Evolutionary conservation across 2,113 vertebrate genomes (phyloP), one percentile per base, ranked within the genome.

Genomic region (Gallinago paraguaiae): DNA sequence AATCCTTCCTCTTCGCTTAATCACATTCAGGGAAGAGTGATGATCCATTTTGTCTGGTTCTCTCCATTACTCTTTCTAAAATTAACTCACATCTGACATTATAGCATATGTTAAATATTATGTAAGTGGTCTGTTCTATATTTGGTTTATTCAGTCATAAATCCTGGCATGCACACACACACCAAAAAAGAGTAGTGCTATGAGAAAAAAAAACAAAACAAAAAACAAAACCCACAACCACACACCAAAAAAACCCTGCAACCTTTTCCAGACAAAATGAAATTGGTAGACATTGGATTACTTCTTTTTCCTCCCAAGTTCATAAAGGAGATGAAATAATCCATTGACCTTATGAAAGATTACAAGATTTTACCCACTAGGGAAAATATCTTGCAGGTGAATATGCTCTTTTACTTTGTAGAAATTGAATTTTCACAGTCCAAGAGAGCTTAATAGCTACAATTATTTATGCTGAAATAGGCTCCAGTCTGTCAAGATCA

Each of bases 1-100:
- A 95, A 97, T 95, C 86, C 92, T 97, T 97, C 96, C 95, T 96
- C 86, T 97, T 95, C 90, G 64, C 93, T 96, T 96, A 97, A 97
- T 96, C 95, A 97, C 69, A 95, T 95, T 91, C 90, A 96, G 92
- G 87, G 70, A 72, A 97, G 77, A 89, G 81, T 2, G 17, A 93
- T 93, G 94, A 97, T 96, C 95, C 96, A 95, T 95, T 95, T 87
- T 95, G 95, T 96, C 90, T 97, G 90, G 64, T 90, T 96, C 33
- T 83, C 72, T 94, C 95, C 75, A 95, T 95, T 96, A 97, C 92
- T 97, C 91, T 68, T 86, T 95, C 96, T 97, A 97, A 97, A 96
- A 95, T 97, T 97, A 94, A 93, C 96, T 95, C 81, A 81, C 94
- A 96, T 96, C 92, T 97, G 95, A 96, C 92, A 96, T 96, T 95